Percentiles rank a stretch among this genome's conserved stretches.
These are phyloP conservation scores for Eucidaris tribuloides DNA, from an alignment of 35 echinoderm and acorn worm genomes.

Conservation along the genomic window DNA sequence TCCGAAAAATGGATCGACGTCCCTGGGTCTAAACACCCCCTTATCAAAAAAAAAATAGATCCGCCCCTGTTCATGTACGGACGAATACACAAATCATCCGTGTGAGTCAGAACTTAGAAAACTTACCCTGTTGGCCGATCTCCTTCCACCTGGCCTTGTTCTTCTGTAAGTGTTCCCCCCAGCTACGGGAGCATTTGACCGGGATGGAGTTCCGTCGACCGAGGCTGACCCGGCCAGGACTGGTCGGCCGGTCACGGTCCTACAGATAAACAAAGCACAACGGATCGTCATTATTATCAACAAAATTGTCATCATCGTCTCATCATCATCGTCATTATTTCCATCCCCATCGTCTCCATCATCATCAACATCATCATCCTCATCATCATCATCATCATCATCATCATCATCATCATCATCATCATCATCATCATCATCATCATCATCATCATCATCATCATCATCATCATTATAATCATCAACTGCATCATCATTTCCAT, in stretches of 20 bases:
- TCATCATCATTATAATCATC: not conserved
- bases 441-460: constrained; percentile 10
- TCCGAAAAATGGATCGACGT: too few relatives aligned
- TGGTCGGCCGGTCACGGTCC: constrained; percentile 37
- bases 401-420: not conserved
- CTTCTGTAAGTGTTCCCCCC: constrained; percentile 45
- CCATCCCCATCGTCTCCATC: not conserved
- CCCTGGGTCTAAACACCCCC: too few relatives aligned
- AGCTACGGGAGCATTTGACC: constrained; percentile 46
- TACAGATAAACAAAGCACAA: not conserved
- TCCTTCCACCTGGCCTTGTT: constrained; percentile 83
- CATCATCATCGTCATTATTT: not conserved
- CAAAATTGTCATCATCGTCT: not conserved
- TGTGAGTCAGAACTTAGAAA: not conserved
- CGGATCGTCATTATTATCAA: not conserved
- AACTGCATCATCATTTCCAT: not conserved
- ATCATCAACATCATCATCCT: not conserved
- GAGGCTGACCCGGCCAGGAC: constrained; percentile 71
- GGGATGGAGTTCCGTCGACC: constrained; percentile 59
- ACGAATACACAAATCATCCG: not conserved
- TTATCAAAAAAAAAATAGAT: not conserved
- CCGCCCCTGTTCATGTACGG: not conserved
- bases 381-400: not conserved
- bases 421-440: not conserved
- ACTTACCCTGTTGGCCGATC: constrained; percentile 53